These are phyloP conservation scores for Oncopeltus fasciatus DNA, from an alignment of 1,140 invertebrate genomes.

Conservation along the genomic window DNA sequence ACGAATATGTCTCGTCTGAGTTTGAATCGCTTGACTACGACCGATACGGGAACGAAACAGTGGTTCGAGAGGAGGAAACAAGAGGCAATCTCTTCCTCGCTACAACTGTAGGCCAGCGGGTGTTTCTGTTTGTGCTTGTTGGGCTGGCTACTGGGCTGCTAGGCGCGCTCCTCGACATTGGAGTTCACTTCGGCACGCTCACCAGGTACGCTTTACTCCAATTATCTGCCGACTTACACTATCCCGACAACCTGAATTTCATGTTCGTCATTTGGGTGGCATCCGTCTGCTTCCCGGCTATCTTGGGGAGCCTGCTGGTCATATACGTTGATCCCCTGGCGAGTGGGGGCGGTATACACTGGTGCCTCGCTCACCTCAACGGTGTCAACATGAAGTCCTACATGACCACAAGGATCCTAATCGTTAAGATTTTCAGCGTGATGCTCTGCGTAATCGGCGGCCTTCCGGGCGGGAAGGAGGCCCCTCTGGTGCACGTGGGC, in stretches of 20 bases:
- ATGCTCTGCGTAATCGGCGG: no score
- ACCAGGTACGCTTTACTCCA: not conserved
- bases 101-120: not conserved
- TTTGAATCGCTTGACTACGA: not conserved
- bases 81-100: not conserved
- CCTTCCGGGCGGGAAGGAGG: slow-evolving; percentile 1
- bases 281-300: not conserved
- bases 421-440: no score
- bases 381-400: not conserved
- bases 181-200: not conserved
- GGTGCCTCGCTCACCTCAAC: not conserved
- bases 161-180: not conserved
- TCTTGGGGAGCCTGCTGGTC: not conserved
- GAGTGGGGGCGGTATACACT: no score
- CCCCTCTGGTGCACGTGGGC: slow-evolving; percentile 15
- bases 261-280: not conserved
- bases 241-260: not conserved
- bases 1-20: no score
- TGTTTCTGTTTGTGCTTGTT: not conserved
- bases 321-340: not conserved
- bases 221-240: not conserved
- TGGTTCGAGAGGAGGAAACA: not conserved
- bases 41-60: not conserved
- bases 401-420: no score
- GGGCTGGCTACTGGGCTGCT: not conserved